These are phyloP conservation scores for Micromesistius poutassou DNA, from an alignment of 2,797 vertebrate genomes.

Conservation along the genomic window DNA sequence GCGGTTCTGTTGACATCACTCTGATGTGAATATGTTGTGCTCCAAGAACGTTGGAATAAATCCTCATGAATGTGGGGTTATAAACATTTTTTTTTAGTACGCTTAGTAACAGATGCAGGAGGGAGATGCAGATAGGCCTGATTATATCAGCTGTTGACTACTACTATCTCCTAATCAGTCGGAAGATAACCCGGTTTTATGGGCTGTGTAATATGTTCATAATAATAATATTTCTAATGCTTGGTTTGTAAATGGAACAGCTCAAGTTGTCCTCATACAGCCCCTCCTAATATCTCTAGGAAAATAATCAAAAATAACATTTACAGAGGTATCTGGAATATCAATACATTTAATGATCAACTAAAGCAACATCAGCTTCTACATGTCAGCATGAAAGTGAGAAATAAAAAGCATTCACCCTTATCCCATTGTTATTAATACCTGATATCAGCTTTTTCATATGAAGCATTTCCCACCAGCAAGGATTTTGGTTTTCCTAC, in stretches of 20 bases:
- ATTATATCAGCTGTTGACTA: conserved; percentile 37
- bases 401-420: neutral
- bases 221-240: neutral
- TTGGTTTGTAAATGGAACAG: neutral
- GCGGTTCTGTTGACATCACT: too few relatives aligned
- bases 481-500: neutral
- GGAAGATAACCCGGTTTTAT: conserved; percentile 30
- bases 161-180: conserved; percentile 25
- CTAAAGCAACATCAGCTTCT: too few relatives aligned
- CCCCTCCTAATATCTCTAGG: neutral
- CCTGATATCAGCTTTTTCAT: neutral
- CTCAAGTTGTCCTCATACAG: neutral
- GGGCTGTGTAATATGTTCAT: neutral
- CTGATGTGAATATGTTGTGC: too few relatives aligned
- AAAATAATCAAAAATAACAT: neutral
- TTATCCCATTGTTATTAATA: neutral
- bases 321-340: too few relatives aligned
- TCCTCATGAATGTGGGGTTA: too few relatives aligned
- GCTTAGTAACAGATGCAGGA: conserved; percentile 35
- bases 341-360: too few relatives aligned
- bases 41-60: too few relatives aligned
- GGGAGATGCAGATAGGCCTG: conserved; percentile 53
- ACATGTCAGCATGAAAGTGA: neutral
- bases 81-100: neutral
- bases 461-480: neutral